Evolutionary conservation across 2,113 vertebrate species (phyloP), one percentile per base, ranked within the genome.

Genomic region (Menidia beryllina): DNA sequence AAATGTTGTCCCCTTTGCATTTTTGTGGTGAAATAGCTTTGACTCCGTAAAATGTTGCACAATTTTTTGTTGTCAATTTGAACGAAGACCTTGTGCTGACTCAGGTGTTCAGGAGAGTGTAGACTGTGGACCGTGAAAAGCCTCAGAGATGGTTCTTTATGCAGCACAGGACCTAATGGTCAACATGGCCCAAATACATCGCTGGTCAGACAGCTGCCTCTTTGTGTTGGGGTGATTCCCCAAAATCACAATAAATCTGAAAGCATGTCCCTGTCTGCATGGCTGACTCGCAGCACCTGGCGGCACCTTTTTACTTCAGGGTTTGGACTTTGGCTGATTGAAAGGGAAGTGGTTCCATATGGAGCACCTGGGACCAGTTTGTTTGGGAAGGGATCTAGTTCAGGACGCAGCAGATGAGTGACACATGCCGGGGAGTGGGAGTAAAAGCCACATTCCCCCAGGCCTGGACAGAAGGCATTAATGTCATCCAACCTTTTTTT

Each of bases 321-420:
- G 27, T 26, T 79, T 79, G 54, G 69, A 57, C 77, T 59, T 69
- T 48, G 81, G 56, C 68, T 55, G 38, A 11, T 70, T 75, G 34
- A 61, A 59, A 49, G 75, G 38, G 52, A 72, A 84, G 55, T 67
- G 61, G 60, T 61, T 77, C 79, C 85, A 83, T 51, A 63, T 75
- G 82, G 23, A 57, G 53, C 83, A 79, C 75, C 83, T 88, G 86
- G 77, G 27, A 77, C 49, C 54, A 51, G 68, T 85, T 75, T 63
- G 72, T 83, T 81, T 66, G 52, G 58, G 65, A 49, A 21, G 68
- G 52, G 49, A 55, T 81, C 24, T 20, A 24, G 54, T 85, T 77
- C 48, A 58, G 55, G 70, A 24, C 49, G 7, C 48, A 53, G 36
- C 53, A 67, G 71, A 76, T 65, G 80, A 76, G 67, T 59, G 73